Base-by-base conservation (phyloP, 2,113 vertebrate species). In the Gopherus evgoodei region DNA sequence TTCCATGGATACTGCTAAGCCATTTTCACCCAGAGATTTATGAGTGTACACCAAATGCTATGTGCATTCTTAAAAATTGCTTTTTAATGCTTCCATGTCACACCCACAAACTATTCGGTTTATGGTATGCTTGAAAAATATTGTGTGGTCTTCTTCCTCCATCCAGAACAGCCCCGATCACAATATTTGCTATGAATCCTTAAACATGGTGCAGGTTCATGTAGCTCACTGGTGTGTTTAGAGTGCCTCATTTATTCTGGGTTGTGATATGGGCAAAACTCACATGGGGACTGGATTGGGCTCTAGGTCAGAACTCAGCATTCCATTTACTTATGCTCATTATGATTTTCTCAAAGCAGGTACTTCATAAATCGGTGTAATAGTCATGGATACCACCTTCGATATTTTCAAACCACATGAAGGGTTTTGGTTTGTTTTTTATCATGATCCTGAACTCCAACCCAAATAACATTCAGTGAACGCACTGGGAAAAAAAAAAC, bases 21-120 rank as follows among this genome's bases (percentile, higher is more conserved):
- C 3, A 59, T 6, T 6, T 84, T 0, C 0, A 42, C 50, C 13
- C 59, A 21, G 16, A 31, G 62, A 35, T 65, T 31, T 65, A n/a
- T 7, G 4, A n/a, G 8, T 69, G 35, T 69, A 17, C 65, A n/a
- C 17, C 7, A 69, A 69, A n/a, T 69, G 65, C 8, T 38, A 69
- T 69, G 17, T 38, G 4, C 17, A 69, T 69, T 69, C 65, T 17
- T n/a, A 69, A n/a, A 65, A 69, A 35, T 5, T 69, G 31, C 35
- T 19, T 69, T 69, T 69, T 65, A 35, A 69, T 4, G 17, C 35
- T n/a, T 69, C 17, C 35, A 8, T 38, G 4, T 35, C 65, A n/a
- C 65, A 38, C 35, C 35, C 35, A 69, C 17, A 69, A 47, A 31
- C 27, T 44, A 65, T 84, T 79, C 11, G 38, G 25, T 59, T 14